Percentiles rank a stretch among this genome's conserved stretches.
These are phyloP conservation scores for Mesoclemmys tuberculata DNA, from an alignment of 2,113 vertebrate genomes.

Conservation along the genomic window DNA sequence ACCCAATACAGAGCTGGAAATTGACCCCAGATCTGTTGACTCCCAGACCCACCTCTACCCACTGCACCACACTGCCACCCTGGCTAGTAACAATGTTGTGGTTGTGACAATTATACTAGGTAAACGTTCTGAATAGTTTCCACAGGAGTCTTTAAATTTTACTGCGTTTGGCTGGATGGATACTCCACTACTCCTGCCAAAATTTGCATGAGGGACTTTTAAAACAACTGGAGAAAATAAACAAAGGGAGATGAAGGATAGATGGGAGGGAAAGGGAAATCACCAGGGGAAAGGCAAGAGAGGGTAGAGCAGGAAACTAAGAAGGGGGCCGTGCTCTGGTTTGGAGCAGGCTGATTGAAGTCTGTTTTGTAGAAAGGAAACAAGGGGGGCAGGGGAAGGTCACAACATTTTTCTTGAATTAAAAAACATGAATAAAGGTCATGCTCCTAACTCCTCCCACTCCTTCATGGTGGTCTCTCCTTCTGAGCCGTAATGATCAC, in stretches of 20 bases:
- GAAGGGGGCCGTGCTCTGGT: not conserved
- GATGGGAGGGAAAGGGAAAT: not conserved
- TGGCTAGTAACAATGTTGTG: not conserved
- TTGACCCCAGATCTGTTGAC: not conserved
- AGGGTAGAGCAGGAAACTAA: not conserved
- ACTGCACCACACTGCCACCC: not conserved
- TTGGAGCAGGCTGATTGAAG: not conserved
- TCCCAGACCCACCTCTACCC: not conserved
- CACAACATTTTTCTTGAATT: not conserved
- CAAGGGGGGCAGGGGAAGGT: not conserved
- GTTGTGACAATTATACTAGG: not conserved
- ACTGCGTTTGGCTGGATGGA: not conserved
- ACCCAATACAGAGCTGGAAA: not conserved
- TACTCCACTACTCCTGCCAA: not conserved
- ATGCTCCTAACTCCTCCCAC: not conserved
- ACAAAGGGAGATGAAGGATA: not conserved
- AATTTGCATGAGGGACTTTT: not conserved
- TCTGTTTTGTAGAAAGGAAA: not conserved
- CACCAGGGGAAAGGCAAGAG: not conserved
- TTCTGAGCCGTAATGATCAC: not conserved
- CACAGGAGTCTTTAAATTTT: not conserved
- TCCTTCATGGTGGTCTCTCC: not conserved
- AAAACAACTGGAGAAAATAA: not conserved
- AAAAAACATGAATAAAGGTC: not conserved
- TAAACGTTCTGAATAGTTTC: not conserved